Percentiles rank a stretch among this genome's conserved stretches.
These are phyloP conservation scores for Apogon talboti DNA, from an alignment of 2,797 vertebrate genomes.

Conservation along the genomic window DNA sequence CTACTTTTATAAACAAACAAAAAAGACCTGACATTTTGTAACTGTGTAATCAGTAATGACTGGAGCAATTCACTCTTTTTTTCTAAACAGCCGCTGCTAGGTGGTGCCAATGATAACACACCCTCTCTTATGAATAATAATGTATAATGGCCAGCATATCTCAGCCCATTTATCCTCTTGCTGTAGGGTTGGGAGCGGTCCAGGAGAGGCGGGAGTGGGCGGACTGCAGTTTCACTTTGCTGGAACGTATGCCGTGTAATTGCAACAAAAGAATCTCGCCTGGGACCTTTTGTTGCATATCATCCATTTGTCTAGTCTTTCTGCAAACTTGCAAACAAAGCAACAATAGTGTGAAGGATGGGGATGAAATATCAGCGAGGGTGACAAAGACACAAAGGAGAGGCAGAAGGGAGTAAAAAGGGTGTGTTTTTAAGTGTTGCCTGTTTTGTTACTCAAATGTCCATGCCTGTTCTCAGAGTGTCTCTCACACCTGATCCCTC, in stretches of 20 bases:
- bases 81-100: slow-evolving; percentile 48
- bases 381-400: slow-evolving; percentile 29
- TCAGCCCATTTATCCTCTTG: slow-evolving; percentile 67
- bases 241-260: slow-evolving; percentile 47
- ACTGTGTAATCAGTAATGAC: slow-evolving; percentile 69
- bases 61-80: slow-evolving; percentile 50
- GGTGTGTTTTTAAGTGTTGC: slow-evolving; percentile 8
- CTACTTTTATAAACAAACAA: background rate
- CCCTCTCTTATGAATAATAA: slow-evolving; percentile 72
- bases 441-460: slow-evolving; percentile 14
- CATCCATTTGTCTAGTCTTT: slow-evolving; percentile 44
- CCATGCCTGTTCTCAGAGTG: slow-evolving; percentile 18
- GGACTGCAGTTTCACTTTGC: slow-evolving; percentile 37
- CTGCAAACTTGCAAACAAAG: slow-evolving; percentile 29
- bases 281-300: slow-evolving; percentile 51
- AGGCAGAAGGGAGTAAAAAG: background rate
- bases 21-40: slow-evolving; percentile 52
- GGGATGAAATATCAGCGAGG: slow-evolving; percentile 4
- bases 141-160: slow-evolving; percentile 67
- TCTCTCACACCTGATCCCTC: slow-evolving; percentile 33
- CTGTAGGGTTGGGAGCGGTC: slow-evolving; percentile 56
- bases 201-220: slow-evolving; percentile 56
- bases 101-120: slow-evolving; percentile 74
- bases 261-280: slow-evolving; percentile 31
- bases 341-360: background rate